Evolutionary conservation across 2,113 vertebrate species (phyloP).

Genomic region (Bambusicola thoracicus): DNA sequence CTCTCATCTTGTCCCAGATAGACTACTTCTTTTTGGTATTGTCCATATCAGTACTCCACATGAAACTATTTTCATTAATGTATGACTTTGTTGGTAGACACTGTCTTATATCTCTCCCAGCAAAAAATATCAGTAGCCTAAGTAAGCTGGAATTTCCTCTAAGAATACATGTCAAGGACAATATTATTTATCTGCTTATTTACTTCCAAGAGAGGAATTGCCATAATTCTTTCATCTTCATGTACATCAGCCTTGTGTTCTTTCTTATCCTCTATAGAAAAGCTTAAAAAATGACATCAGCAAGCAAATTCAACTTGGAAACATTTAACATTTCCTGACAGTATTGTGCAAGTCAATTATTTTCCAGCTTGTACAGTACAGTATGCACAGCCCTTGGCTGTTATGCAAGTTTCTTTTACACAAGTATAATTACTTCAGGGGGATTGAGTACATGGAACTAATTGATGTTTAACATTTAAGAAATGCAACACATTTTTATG

Average conservation of each 20-base stretch:
- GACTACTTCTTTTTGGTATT: background rate
- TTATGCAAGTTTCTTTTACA: background rate
- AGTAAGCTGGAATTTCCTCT: background rate
- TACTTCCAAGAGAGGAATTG: background rate
- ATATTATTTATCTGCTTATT: background rate
- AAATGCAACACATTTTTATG: constrained; percentile 21
- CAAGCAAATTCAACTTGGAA: background rate
- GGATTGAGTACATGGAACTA: background rate
- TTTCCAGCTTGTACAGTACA: background rate
- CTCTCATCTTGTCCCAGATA: background rate
- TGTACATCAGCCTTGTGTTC: background rate
- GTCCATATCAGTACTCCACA: background rate
- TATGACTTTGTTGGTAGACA: background rate
- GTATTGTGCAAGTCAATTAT: constrained; percentile 10
- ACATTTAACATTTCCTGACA: constrained; percentile 49
- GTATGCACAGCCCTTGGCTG: background rate
- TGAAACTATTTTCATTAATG: background rate
- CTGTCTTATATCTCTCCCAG: background rate
- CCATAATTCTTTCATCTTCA: background rate
- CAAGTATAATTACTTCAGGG: constrained; percentile 54
- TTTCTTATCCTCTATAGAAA: background rate
- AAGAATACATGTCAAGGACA: background rate
- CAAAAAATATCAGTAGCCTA: background rate
- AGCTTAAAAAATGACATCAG: background rate
- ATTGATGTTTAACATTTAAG: constrained; percentile 64